phyloP scores from a whole-genome alignment of 2,113 vertebrate species.

The Lagopus muta region DNA sequence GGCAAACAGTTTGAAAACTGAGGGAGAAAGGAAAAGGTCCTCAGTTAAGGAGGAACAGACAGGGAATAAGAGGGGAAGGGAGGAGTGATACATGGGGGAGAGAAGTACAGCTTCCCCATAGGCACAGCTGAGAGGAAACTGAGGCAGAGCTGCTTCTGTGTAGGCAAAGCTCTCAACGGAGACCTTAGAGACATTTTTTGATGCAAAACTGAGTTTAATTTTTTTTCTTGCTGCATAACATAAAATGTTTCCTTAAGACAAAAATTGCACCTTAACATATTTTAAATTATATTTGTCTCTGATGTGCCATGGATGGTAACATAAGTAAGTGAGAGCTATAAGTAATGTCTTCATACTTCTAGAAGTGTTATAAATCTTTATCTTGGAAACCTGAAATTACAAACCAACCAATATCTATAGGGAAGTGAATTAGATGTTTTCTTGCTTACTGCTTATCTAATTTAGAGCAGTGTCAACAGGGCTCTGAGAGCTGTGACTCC shows the following conservation, averaged over 20 bases:
- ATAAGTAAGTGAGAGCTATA: not conserved
- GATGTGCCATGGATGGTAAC: not conserved
- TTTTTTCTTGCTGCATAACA: not conserved
- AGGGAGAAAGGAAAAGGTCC: not conserved
- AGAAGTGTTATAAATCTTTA: not conserved
- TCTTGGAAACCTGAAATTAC: not conserved
- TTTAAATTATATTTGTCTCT: not conserved
- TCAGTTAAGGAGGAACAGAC: not conserved
- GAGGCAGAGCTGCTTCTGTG: not conserved
- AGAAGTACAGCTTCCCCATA: not conserved
- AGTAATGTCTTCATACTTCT: rapidly evolving
- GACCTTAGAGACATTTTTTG: not conserved
- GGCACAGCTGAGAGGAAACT: not conserved
- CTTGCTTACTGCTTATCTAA: not conserved
- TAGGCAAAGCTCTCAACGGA: not conserved
- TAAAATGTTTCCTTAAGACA: not conserved
- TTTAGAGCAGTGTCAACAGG: not conserved
- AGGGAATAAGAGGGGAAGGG: not conserved
- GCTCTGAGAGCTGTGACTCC: not conserved
- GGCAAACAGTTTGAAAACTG: not conserved
- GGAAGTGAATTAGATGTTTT: not conserved
- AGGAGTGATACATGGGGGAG: not conserved
- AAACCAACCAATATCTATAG: not conserved
- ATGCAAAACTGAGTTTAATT: not conserved
- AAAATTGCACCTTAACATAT: not conserved